A percentile compares a stretch with the other conserved stretches of the same genome.
Conservation (phyloP, 2,888 invertebrate genomes). For the Patella pellucida region DNA sequence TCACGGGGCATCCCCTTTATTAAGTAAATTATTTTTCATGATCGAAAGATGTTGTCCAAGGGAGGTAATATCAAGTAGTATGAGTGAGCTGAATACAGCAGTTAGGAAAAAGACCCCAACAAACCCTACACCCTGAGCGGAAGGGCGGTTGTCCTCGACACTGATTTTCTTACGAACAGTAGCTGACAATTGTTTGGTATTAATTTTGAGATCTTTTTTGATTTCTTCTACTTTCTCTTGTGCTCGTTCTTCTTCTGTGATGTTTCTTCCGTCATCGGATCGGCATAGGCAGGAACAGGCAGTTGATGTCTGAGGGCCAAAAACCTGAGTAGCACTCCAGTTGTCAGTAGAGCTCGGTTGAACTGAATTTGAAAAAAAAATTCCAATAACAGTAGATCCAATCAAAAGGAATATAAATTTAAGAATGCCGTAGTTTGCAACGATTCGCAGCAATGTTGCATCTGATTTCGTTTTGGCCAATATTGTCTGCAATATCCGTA, state of each 20-base stretch:
- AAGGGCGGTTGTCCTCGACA: not conserved
- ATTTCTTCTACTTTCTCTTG: not conserved
- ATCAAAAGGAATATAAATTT: too few relatives aligned
- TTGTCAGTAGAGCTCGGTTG: too few relatives aligned
- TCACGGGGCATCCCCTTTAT: too few relatives aligned
- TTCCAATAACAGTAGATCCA: too few relatives aligned
- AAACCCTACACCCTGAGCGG: not conserved
- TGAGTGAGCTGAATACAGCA: not conserved
- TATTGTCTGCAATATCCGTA: too few relatives aligned
- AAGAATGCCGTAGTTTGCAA: too few relatives aligned
- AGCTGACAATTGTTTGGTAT: not conserved
- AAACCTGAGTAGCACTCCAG: too few relatives aligned
- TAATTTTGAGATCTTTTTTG: not conserved
- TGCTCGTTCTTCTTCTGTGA: not conserved
- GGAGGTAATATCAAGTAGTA: not conserved
- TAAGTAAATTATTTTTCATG: not conserved
- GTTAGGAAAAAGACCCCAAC: not conserved
- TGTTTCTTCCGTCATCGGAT: not conserved
- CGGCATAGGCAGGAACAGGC: not conserved
- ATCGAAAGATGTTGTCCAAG: not conserved
- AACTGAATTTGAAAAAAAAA: too few relatives aligned
- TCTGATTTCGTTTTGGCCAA: too few relatives aligned
- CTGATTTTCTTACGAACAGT: constrained; percentile 4
- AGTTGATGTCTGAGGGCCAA: not conserved
- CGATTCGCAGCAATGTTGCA: too few relatives aligned